Conservation (phyloP, 2,797 vertebrate genomes). For the Eurystomus glaucurus region DNA sequence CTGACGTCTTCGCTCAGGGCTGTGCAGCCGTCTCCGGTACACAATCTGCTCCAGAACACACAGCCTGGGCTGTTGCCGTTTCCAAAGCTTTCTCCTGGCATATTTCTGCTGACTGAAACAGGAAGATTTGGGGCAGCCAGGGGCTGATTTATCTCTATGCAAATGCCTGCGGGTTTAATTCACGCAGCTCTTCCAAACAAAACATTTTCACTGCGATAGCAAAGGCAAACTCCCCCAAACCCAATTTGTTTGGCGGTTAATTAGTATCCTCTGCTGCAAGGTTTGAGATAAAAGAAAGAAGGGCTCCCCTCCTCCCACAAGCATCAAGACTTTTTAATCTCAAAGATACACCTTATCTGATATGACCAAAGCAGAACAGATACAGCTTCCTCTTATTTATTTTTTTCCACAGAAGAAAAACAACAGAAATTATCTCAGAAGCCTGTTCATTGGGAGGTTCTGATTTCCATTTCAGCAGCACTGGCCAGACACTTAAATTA, state of each 20-base stretch:
- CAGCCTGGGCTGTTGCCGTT: neutral
- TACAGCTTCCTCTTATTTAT: neutral
- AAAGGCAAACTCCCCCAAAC: conserved; percentile 3
- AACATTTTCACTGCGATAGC: neutral
- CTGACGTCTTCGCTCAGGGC: conserved; percentile 25
- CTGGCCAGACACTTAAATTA: neutral
- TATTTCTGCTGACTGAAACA: neutral
- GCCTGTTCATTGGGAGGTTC: neutral
- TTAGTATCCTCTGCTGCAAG: neutral
- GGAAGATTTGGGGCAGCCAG: neutral
- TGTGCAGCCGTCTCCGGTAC: neutral
- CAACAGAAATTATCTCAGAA: neutral
- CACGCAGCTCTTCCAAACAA: neutral
- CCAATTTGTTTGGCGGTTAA: conserved; percentile 28
- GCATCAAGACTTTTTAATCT: neutral
- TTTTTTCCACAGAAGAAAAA: neutral
- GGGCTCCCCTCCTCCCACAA: neutral
- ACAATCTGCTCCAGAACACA: neutral
- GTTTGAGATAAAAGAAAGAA: conserved; percentile 2
- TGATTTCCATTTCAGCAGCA: neutral
- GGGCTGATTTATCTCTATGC: neutral
- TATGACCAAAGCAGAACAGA: neutral
- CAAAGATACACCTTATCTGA: neutral
- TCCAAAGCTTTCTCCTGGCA: neutral
- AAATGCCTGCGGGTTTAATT: neutral